Evolutionary conservation across 2,797 vertebrate species (phyloP).

Genomic region (Microctenopoma lineatum): DNA sequence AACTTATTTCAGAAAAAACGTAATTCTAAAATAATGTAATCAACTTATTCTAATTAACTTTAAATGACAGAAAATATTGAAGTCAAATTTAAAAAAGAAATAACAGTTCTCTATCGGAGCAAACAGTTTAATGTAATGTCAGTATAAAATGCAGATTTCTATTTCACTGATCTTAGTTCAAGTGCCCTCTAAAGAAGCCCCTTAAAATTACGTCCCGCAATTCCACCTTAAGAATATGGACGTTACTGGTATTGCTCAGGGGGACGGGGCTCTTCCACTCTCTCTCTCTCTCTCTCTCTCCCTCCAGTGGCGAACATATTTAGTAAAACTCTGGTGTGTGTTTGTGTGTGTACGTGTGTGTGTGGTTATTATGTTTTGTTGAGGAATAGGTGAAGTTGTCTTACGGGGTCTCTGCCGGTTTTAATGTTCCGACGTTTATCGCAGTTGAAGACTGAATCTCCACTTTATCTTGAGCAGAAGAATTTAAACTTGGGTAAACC

Average conservation of each 20-base stretch:
- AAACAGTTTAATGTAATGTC: neutral
- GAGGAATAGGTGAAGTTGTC: conserved; percentile 25
- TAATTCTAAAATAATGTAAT: too few species aligned
- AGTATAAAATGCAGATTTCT: neutral
- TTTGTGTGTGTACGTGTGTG: conserved; percentile 2
- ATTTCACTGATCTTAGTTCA: neutral
- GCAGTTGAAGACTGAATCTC: conserved; percentile 4
- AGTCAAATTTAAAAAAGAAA: neutral
- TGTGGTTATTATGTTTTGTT: conserved; percentile 19
- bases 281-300: conserved; percentile 36
- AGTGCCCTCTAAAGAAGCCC: neutral
- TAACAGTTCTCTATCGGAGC: neutral
- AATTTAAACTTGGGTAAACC: conserved; percentile 48
- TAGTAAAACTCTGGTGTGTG: conserved; percentile 2
- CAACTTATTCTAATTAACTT: too few species aligned
- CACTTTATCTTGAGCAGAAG: conserved; percentile 7
- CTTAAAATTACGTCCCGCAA: neutral
- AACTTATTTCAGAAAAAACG: too few species aligned
- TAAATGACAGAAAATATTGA: too few species aligned
- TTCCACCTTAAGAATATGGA: conserved; percentile 74
- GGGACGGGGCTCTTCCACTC: conserved; percentile 1
- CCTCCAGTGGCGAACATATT: conserved; percentile 41
- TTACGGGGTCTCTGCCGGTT: neutral
- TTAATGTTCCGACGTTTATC: neutral
- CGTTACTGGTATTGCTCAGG: neutral